Evolutionary conservation across 2,888 invertebrate species (phyloP).

Genomic region (Pegoplata infirma): DNA sequence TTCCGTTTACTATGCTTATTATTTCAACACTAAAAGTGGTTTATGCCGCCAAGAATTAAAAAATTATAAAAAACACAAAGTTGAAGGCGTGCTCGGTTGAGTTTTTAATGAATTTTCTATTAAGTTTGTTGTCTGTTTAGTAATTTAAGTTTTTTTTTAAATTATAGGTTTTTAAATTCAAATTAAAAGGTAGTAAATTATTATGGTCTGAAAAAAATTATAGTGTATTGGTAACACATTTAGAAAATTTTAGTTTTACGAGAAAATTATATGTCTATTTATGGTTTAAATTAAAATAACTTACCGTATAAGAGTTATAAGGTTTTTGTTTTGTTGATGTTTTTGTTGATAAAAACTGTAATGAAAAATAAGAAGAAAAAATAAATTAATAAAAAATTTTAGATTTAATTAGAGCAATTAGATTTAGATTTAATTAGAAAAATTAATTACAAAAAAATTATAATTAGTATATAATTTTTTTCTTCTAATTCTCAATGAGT

Average conservation of each 20-base stretch:
- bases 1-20: background rate
- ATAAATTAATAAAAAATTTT: background rate
- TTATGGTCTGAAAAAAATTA: slow-evolving; percentile 32
- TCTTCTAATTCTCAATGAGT: too few relatives aligned
- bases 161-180: slow-evolving; percentile 38
- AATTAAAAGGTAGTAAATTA: slow-evolving; percentile 33
- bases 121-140: background rate
- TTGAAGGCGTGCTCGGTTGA: slow-evolving; percentile 5
- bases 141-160: slow-evolving; percentile 12
- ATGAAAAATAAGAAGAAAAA: slow-evolving; percentile 19
- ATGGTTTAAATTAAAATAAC: slow-evolving; percentile 14
- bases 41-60: background rate
- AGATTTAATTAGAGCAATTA: too few relatives aligned
- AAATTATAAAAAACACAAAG: background rate
- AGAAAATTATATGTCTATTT: slow-evolving; percentile 22
- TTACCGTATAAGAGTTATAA: slow-evolving; percentile 41
- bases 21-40: background rate
- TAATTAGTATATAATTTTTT: too few relatives aligned
- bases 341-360: slow-evolving; percentile 28
- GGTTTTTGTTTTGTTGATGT: background rate
- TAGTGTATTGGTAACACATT: slow-evolving; percentile 18
- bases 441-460: too few relatives aligned
- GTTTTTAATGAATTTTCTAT: slow-evolving; percentile 27
- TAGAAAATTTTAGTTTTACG: slow-evolving; percentile 28
- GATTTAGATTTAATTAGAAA: too few relatives aligned